Evolutionary conservation across 2,888 invertebrate species (phyloP).

Genomic region (Phrixothrix hirtus): DNA sequence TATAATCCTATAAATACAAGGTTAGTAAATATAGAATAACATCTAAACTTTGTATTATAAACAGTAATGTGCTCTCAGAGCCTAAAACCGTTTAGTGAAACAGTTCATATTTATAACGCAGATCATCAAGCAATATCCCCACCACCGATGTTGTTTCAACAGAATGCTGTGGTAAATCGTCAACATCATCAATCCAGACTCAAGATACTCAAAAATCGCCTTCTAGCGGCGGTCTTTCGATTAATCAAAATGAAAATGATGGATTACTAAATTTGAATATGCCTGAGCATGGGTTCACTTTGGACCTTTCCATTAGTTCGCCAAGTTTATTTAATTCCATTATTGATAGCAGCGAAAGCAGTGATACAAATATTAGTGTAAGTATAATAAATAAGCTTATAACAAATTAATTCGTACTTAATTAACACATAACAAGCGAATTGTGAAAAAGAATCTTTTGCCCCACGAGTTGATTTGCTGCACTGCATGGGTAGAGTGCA

Average conservation of each 20-base stretch:
- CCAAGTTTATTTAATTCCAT: constrained; percentile 53
- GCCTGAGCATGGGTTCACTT: constrained; percentile 44
- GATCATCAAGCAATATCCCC: constrained; percentile 5
- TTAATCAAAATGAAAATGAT: constrained; percentile 29
- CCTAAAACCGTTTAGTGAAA: too few relatives aligned
- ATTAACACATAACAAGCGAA: too few relatives aligned
- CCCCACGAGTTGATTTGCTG: too few relatives aligned
- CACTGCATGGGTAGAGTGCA: too few relatives aligned
- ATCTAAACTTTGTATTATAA: too few relatives aligned
- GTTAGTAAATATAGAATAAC: too few relatives aligned
- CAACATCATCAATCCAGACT: constrained; percentile 44
- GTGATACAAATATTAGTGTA: constrained; percentile 46
- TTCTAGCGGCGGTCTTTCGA: constrained; percentile 21
- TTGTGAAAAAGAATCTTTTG: too few relatives aligned
- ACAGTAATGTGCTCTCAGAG: too few relatives aligned
- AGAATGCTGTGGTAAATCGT: constrained; percentile 33
- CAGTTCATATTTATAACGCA: constrained; percentile 10
- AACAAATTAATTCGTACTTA: too few relatives aligned
- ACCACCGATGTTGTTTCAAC: neutral
- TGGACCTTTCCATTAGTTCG: constrained; percentile 53
- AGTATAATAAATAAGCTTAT: constrained; percentile 1
- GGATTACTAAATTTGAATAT: constrained; percentile 31
- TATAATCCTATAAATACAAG: too few relatives aligned
- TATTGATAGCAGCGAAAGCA: constrained; percentile 56
- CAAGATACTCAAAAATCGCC: constrained; percentile 35